Evolutionary conservation across 1,140 invertebrate genomes (phyloP).

Genomic region (Pseudomyrmex concolor): DNA sequence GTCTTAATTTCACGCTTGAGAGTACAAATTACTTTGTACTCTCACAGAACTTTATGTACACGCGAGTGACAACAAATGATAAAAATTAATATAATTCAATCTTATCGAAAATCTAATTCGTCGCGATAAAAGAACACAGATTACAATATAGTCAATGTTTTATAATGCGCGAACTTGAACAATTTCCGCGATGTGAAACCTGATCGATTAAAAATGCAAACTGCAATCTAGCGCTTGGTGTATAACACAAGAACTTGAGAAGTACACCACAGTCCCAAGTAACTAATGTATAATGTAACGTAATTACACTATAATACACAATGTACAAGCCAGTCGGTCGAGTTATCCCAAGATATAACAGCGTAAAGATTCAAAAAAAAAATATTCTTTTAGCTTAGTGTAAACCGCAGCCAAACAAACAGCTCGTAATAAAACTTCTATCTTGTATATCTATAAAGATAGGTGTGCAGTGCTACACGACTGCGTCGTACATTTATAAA

Average conservation of each 20-base stretch:
- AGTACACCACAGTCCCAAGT: neutral
- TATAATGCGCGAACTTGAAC: no score
- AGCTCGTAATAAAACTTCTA: conserved; percentile 30
- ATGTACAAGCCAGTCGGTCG: neutral
- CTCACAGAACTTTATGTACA: no score
- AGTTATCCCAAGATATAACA: conserved; percentile 26
- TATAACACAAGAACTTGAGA: conserved; percentile 32
- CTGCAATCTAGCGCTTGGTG: conserved; percentile 4
- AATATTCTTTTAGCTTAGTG: conserved; percentile 44
- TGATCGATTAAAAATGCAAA: conserved; percentile 32
- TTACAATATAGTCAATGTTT: no score
- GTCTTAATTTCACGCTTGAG: no score
- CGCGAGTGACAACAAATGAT: no score
- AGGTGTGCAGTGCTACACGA: conserved; percentile 24
- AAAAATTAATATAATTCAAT: no score
- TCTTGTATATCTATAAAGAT: conserved; percentile 37
- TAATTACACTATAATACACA: conserved; percentile 54
- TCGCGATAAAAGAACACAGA: no score
- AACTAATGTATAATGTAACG: conserved; percentile 8
- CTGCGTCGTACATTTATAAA: conserved; percentile 43
- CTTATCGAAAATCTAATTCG: no score
- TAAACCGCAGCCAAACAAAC: neutral
- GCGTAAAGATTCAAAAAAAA: conserved; percentile 63
- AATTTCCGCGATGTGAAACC: conserved; percentile 7
- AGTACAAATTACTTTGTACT: no score